Evolutionary conservation across 1,140 invertebrate species (phyloP), one percentile per base, ranked within the genome.

Genomic region (Temnothorax longispinosus): DNA sequence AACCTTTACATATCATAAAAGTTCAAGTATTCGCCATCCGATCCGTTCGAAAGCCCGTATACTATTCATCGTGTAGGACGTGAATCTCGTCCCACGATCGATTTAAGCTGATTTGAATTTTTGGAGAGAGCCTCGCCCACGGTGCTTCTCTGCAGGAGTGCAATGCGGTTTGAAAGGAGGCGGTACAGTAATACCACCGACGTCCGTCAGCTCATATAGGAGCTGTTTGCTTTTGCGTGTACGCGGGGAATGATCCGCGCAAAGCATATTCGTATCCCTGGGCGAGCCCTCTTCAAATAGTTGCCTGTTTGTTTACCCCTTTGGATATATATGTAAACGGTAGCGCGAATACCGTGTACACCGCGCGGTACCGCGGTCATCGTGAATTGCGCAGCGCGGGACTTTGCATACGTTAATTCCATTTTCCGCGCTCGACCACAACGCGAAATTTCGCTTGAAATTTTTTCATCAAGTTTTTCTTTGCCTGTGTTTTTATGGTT

Each of bases 201-300:
- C 87, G 75, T 88, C 86, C 87, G 89, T 65, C 76, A 80, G 67
- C 64, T 44, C 69, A 58, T 64, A 81, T 64, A 81, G 84, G 84
- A 78, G 71, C 86, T 91, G 86, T 91, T 91, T 91, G 86, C 88
- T 67, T 64, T 62, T 71, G 35, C 65, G 65, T 41, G 6, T 82
- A 64, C 72, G 65, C 38, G 56, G 38, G 72, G 56, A 65, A 75
- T 90, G 87, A 85, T 76, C 58, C 77, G 82, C 62, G 84, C 84
- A 91, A 91, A 91, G 87, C 84, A 91, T 88, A 91, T 89, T 88
- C 88, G 82, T 91, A 89, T 89, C 84, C 71, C 85, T 74, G 65
- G 80, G 86, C 88, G 86, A 89, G 65, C 62, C 81, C 74, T 91
- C 67, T 80, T 91, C 90, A 91, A 91, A 91, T 91, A 91, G 81